Evolutionary conservation across 2,888 invertebrate species (phyloP), one percentile per base, ranked within the genome.

Genomic region (Ormyrus thymus): DNA sequence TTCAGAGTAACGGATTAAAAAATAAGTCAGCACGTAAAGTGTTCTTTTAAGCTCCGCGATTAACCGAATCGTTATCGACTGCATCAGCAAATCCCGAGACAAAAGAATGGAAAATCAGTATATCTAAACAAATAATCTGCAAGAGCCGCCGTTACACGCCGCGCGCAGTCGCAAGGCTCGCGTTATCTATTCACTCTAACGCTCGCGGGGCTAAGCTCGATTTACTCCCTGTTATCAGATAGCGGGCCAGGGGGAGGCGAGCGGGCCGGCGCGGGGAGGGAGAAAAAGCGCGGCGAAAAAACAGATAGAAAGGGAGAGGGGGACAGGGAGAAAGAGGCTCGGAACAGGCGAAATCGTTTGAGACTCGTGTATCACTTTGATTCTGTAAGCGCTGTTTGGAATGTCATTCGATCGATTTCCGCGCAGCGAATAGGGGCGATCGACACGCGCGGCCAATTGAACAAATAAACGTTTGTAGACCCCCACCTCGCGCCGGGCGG

Each of bases 361-460:
- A 61, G 71, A 61, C 71, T 71, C 71, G 61, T 53, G 61, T 71
- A 62, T 71, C 71, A 45, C 71, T 71, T 71, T 71, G 71, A 61
- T 61, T 71, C 71, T 61, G 71, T 68, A 68, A 68, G 68, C 68
- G 68, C 43, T 66, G 66, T 70, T 70, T 70, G 48, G 58, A 58
- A 43, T 70, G 70, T 70, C 59, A 70, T 70, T 59, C 70, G 58
- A 70, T 70, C 58, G 70, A 70, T 70, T 59, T 53, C 53, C 43
- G 7, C 13, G 56, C 29, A 1, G 29, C 3, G 29, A 29, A 48
- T 48, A n/a, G 48, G 64, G 64, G 7, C 46, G 29, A 59, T 10
- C 29, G 29, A 11, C 8, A 59, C 29, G 68, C 45, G 10, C 10
- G 68, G 45, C 53, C 66, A 66, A 70, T 59, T 70, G 70, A 59